phyloP scores from a whole-genome alignment of 1,140 invertebrate genomes.

The Zaprionus davidi region DNA sequence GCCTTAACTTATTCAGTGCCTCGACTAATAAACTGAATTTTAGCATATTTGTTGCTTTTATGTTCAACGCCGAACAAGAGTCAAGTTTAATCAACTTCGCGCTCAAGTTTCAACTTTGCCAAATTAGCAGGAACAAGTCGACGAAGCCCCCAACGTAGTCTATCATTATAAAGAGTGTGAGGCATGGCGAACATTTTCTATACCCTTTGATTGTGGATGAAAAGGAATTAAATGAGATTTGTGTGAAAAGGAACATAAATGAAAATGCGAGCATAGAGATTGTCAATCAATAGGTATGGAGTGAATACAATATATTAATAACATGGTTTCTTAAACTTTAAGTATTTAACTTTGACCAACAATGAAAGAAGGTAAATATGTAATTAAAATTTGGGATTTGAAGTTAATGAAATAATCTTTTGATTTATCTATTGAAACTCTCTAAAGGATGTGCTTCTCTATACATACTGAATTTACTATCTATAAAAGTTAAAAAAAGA shows the following conservation, averaged over 20 bases:
- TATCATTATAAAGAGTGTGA: background rate
- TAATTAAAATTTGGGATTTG: background rate
- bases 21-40: conserved; percentile 22
- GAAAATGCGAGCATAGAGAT: background rate
- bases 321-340: background rate
- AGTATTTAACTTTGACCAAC: no score
- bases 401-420: background rate
- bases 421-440: background rate
- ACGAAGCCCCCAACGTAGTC: background rate
- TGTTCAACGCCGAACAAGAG: conserved; percentile 3
- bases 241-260: background rate
- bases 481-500: no score
- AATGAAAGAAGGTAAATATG: background rate
- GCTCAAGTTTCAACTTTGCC: conserved; percentile 13
- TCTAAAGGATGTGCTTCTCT: background rate
- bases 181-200: background rate
- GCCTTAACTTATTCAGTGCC: background rate
- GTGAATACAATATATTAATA: background rate
- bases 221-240: background rate
- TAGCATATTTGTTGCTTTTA: conserved; percentile 30
- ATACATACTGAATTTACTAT: no score
- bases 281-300: background rate
- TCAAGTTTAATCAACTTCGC: conserved; percentile 23
- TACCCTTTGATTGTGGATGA: conserved; percentile 1
- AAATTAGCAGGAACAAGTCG: conserved; percentile 11